Conservation (phyloP, 2,113 vertebrate genomes). For the Vulpes vulpes region DNA sequence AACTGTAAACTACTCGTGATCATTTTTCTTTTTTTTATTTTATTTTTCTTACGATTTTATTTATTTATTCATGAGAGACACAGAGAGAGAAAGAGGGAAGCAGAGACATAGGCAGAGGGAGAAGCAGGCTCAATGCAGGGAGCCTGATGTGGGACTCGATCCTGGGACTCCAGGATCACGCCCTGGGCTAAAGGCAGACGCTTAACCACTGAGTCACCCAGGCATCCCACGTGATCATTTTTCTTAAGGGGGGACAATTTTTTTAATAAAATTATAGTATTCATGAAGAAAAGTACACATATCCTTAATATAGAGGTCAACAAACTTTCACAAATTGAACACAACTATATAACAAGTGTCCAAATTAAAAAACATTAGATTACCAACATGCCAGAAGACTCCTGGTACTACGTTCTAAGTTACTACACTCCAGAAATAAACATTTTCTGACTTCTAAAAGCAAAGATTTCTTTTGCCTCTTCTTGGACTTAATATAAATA, state of each 20-base stretch:
- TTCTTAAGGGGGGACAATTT: background rate
- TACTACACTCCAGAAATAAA: background rate
- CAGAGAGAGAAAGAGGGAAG: no score
- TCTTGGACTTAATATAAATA: conserved; percentile 22
- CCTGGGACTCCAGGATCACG: no score
- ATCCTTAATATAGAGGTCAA: background rate
- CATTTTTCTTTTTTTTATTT: background rate
- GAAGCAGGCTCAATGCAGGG: no score
- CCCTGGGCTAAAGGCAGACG: no score
- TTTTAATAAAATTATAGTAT: conserved; percentile 3
- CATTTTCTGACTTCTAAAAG: background rate
- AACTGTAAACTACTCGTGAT: background rate
- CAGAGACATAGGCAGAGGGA: no score
- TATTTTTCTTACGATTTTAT: no score
- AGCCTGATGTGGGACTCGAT: no score
- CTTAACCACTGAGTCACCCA: no score
- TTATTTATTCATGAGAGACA: no score
- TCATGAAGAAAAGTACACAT: background rate
- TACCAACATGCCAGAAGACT: background rate
- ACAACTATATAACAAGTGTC: background rate
- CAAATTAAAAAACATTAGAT: conserved; percentile 1
- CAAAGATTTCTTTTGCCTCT: background rate
- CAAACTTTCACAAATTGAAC: background rate
- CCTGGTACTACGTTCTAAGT: background rate
- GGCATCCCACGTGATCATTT: background rate